These are phyloP conservation scores for Drosophila emarginata DNA, from an alignment of 2,888 invertebrate genomes.

Conservation along the genomic window DNA sequence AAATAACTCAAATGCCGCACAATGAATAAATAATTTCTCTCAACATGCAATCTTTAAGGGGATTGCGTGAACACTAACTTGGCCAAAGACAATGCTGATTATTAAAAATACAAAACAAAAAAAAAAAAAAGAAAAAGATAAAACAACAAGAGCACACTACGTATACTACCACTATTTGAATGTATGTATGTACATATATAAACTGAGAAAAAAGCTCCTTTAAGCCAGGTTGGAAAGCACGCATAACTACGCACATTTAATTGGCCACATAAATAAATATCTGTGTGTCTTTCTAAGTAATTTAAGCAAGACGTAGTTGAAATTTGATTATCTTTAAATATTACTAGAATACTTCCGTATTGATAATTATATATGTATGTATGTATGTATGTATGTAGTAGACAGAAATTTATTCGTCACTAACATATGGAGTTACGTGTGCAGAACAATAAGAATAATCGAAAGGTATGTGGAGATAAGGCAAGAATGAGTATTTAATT, in stretches of 20 bases:
- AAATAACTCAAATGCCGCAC: conserved; percentile 64
- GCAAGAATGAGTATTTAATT: background rate
- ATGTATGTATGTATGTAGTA: background rate
- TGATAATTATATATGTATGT: background rate
- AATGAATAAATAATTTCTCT: conserved; percentile 63
- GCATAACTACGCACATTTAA: conserved; percentile 10
- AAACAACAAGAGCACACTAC: background rate
- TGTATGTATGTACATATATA: too few relatives aligned
- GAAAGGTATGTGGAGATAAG: background rate
- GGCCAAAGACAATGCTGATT: conserved; percentile 38
- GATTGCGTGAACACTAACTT: conserved; percentile 62
- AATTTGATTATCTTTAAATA: background rate
- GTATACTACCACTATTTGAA: too few relatives aligned
- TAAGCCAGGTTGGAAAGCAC: background rate
- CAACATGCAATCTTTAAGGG: conserved; percentile 60
- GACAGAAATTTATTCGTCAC: too few relatives aligned
- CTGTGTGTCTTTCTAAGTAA: too few relatives aligned
- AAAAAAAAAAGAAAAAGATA: background rate
- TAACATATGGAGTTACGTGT: background rate
- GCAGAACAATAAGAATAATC: background rate
- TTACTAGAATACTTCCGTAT: background rate
- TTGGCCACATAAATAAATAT: background rate
- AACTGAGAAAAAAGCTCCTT: background rate
- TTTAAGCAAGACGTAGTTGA: too few relatives aligned
- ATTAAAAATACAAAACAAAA: background rate